Evolutionary conservation across 2,888 invertebrate species (phyloP), one percentile per base, ranked within the genome.

Genomic region (Neocrepidodera transversa): DNA sequence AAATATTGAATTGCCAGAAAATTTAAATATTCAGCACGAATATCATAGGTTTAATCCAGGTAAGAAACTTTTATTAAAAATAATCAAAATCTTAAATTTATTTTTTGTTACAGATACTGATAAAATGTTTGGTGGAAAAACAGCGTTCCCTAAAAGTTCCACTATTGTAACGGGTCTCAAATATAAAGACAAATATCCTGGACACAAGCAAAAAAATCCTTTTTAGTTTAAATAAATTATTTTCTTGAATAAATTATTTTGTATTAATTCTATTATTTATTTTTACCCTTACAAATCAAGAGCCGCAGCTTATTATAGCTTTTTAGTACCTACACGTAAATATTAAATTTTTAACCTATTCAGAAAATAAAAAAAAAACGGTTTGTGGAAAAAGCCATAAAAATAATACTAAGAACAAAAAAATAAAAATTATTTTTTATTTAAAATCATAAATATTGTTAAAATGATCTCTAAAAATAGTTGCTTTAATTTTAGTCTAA

Each of bases 71-170:
- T 42, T 13, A 35, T 2, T 43, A 47, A 30, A 30, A 14, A 18
- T 16, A 7, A 10, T 8, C 11, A 45, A 35, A 26, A 14, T 50
- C 36, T 14, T 50, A 23, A 5, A 28, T 10, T 38, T 58, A 54
- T 43, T 45, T 58, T 67, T 43, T 49, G 58, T 72, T 77, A 56
- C 76, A 83, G 89, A 89, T 13, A 87, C 86, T 0, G 91, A 91
- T 72, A 85, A 85, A 0, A 81, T 82, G 77, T 90, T 92, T 76
- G 83, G 84, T 64, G 96, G 96, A 6, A 78, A 87, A 68, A 88
- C 92, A 18, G 96, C 93, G 0, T 97, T 89, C 77, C 94, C 95
- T 1, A 87, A 88, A 72, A 89, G 89, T 72, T 92, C 93, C 1
- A 93, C 92, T 0, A 79, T 93, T 53, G 93, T 96, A 0, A 86